Evolutionary conservation across 2,888 invertebrate species (phyloP).

Genomic region (Protodeltote pygarga): DNA sequence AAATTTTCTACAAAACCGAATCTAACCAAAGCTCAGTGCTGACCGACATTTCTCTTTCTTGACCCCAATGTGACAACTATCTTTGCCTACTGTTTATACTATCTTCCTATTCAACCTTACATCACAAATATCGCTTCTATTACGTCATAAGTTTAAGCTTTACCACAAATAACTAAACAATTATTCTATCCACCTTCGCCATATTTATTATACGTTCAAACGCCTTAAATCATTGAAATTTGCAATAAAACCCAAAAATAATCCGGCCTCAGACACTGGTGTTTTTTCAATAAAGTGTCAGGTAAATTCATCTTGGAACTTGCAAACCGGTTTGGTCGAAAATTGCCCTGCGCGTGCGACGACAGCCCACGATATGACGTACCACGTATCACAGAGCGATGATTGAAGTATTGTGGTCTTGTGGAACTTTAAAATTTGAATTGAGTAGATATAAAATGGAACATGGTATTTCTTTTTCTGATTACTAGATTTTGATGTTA

Average conservation of each 20-base stretch:
- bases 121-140: not conserved
- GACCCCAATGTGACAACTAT: too few species aligned
- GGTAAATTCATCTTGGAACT: conserved; percentile 48
- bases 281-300: conserved; percentile 43
- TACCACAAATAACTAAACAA: too few species aligned
- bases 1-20: too few species aligned
- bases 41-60: too few species aligned
- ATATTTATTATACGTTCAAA: conserved; percentile 16
- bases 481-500: too few species aligned
- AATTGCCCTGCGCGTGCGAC: conserved; percentile 40
- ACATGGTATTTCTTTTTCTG: too few species aligned
- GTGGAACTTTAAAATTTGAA: conserved; percentile 2
- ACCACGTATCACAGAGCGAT: conserved; percentile 2
- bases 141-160: not conserved
- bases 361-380: conserved; percentile 20
- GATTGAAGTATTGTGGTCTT: not conserved
- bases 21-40: too few species aligned
- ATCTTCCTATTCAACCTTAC: too few species aligned
- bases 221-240: conserved; percentile 26
- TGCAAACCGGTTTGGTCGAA: conserved; percentile 58
- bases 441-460: not conserved
- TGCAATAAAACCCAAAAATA: conserved; percentile 40
- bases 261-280: conserved; percentile 10
- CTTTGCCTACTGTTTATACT: too few species aligned
- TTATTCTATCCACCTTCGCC: not conserved